Evolutionary conservation across 2,888 invertebrate species (phyloP).

Genomic region (Drosophila yooni): DNA sequence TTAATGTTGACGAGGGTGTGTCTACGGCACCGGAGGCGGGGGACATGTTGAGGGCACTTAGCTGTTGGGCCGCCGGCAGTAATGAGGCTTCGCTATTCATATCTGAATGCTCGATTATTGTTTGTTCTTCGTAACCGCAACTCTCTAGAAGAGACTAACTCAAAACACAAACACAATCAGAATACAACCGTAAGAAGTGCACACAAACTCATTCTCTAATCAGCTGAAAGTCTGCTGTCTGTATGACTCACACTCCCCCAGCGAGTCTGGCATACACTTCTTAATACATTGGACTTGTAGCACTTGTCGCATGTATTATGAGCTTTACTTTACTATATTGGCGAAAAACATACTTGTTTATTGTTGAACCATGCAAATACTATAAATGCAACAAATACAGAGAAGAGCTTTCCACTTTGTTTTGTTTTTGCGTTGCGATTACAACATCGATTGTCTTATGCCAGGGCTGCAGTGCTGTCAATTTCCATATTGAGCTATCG

Average conservation of each 20-base stretch:
- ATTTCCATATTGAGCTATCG: not conserved
- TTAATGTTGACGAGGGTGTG: slow-evolving; percentile 49
- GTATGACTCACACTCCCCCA: slow-evolving; percentile 34
- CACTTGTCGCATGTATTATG: not conserved
- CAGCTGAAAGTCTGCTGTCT: slow-evolving; percentile 35
- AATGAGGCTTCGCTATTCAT: slow-evolving; percentile 79
- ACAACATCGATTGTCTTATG: slow-evolving; percentile 22
- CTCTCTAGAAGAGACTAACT: slow-evolving; percentile 41
- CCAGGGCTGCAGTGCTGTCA: slow-evolving; percentile 32
- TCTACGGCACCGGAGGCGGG: slow-evolving; percentile 10
- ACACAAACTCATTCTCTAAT: slow-evolving; percentile 31
- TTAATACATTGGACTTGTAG: not conserved
- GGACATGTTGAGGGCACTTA: slow-evolving; percentile 35
- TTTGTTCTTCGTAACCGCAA: slow-evolving; percentile 34
- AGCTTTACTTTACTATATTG: slow-evolving; percentile 3
- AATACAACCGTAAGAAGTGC: not conserved
- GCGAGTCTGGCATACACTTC: not conserved
- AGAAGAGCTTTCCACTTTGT: slow-evolving; percentile 27
- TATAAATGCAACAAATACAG: not conserved
- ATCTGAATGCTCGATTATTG: slow-evolving; percentile 15
- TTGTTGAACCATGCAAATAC: slow-evolving; percentile 22
- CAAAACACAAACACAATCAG: slow-evolving; percentile 10
- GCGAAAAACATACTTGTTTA: slow-evolving; percentile 40
- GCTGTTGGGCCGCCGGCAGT: slow-evolving; percentile 45
- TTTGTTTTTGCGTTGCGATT: slow-evolving; percentile 34